Evolutionary conservation across 2,113 vertebrate species (phyloP), one percentile per base, ranked within the genome.

Genomic region (Rhadina sibilatrix): DNA sequence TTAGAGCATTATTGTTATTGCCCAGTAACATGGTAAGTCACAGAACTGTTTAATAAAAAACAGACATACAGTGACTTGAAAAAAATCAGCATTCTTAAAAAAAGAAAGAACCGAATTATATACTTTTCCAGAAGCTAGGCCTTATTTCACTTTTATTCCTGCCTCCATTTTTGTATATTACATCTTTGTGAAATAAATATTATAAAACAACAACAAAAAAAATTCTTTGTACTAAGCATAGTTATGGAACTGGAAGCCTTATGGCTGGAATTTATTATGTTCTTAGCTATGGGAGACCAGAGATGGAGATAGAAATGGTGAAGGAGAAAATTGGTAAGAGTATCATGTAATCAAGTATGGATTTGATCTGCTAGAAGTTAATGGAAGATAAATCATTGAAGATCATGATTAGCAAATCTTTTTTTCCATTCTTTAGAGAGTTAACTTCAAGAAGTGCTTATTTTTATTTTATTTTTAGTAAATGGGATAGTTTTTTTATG

Each of bases 381-480:
- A 46, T 64, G 61, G 44, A 78, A 87, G 57, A 44, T 54, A 89
- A 78, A 59, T 86, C 25, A 81, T 10, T 63, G 42, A 46, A 72
- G 46, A 61, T 49, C 40, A 38, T 37, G 15, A 69, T 57, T 89
- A 87, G 21, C 38, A 82, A 27, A 52, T 85, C 15, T 65, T 72
- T 49, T 49, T 75, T 93, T 72, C 65, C 37, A 25, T 93, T 92
- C 22, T 91, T 91, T 79, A 33, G 28, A 52, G 17, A 66, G 27
- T 46, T 87, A 63, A 49, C 78, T 69, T 79, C 37, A 80, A 72
- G 6, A 89, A 71, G 17, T 68, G 17, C 13, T 83, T 92, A 17
- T 77, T 92, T 94, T 83, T 9, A 64, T 93, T 65, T 46, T 69
- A 47, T 78, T 94, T 82, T 59, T 79, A 81, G 33, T 71, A 94